Evolutionary conservation across 2,888 invertebrate species (phyloP), one percentile per base, ranked within the genome.

Genomic region (Metellina segmentata): DNA sequence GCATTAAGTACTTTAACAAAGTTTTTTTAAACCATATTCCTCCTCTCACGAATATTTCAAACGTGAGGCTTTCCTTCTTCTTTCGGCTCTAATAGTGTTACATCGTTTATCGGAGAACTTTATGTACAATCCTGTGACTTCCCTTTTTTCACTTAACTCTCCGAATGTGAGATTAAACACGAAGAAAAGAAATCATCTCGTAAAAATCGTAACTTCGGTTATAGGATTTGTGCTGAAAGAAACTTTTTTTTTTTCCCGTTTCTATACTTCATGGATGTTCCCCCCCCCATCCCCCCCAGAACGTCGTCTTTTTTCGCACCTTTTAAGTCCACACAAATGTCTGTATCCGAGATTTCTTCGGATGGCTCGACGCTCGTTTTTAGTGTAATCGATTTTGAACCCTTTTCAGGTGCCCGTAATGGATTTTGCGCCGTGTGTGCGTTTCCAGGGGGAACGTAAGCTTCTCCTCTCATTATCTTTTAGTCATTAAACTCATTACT

Each of bases 191-290:
- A 61, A 61, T 61, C 61, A 61, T 61, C 61, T 61, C 61, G 9
- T 61, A 61, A 61, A 79, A 79, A 79, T 79, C 79, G 79, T 9
- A 77, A 77, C 77, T 34, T 34, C 34, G 16, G 52, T 79, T 79
- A 61, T 79, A 79, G 61, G 79, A 61, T 79, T 77, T 79, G 61
- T 61, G 13, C 20, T 7, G 51, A 51, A 79, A 61, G 61, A 61
- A 61, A 49, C 77, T 77, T 51, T 51, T 7, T 75, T 49, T 49
- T 77, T 77, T 61, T 79, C 13, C 34, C 16, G 61, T 61, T 61
- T 61, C 16, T 61, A 61, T 61, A 61, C 16, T 61, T 61, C 61
- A n/a, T 8, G 34, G 34, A 34, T 77, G 48, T 77, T 77, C 51
- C 51, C 2, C 13, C 49, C 49, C 13, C 49, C 49, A 48, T 7